A percentile compares a stretch with the other conserved stretches of the same genome.
Conservation (phyloP, 2,888 invertebrate genomes). For the Thyatira batis region DNA sequence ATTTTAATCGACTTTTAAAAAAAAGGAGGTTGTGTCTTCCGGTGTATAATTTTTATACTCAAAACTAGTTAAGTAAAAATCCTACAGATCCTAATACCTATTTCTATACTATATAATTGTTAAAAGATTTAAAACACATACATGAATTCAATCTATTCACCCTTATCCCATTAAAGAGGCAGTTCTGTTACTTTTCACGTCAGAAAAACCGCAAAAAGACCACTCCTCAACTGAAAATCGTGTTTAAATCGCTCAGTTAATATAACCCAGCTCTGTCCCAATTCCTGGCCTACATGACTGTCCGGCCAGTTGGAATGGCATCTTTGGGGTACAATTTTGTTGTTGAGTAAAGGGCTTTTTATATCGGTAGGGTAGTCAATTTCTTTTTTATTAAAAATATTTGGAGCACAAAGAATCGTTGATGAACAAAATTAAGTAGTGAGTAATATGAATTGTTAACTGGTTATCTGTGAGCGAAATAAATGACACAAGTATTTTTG, state of each 20-base stretch:
- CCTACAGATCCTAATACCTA: too few species aligned
- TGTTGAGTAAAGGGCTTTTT: conserved; percentile 30
- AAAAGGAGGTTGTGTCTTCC: too few species aligned
- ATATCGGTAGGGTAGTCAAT: conserved; percentile 10
- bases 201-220: conserved; percentile 40
- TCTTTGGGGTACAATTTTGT: conserved; percentile 49
- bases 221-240: conserved; percentile 37
- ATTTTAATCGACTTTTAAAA: too few species aligned
- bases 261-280: conserved; percentile 41
- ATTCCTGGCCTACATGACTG: conserved; percentile 24
- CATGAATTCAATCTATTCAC: neutral
- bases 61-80: too few species aligned
- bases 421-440: too few species aligned
- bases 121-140: neutral
- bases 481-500: too few species aligned
- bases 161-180: neutral
- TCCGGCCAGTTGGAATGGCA: conserved; percentile 43
- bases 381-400: neutral
- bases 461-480: too few species aligned
- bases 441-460: too few species aligned
- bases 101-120: too few species aligned
- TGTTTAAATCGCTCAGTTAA: conserved; percentile 55
- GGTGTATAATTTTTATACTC: too few species aligned
- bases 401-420: too few species aligned
- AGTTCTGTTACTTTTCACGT: neutral